These are phyloP conservation scores for Hypanus sabinus DNA, from an alignment of 2,113 vertebrate genomes.

Conservation along the genomic window DNA sequence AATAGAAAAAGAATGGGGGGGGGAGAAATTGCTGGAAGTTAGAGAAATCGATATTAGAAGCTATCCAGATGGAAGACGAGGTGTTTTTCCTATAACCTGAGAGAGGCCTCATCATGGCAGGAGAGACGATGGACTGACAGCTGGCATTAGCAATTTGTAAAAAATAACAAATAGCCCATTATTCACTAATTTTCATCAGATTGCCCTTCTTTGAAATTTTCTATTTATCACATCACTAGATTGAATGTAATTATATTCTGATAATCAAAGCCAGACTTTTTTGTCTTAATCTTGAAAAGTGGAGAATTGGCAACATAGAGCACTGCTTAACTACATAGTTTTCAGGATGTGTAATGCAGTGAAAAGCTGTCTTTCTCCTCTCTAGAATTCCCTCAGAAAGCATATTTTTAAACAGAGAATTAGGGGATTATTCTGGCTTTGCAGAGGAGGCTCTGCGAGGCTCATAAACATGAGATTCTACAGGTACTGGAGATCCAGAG, in stretches of 20 bases:
- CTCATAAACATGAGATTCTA: no score
- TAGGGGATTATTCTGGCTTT: background rate
- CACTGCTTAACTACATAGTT: background rate
- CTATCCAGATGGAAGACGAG: no score
- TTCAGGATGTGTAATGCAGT: background rate
- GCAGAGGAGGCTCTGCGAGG: no score
- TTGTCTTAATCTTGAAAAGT: background rate
- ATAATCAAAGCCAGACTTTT: background rate
- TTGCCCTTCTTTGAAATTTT: background rate
- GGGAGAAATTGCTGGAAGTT: no score
- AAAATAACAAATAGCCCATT: background rate
- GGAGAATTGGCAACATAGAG: background rate
- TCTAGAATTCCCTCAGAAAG: background rate
- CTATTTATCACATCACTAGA: background rate
- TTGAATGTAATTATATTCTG: constrained; percentile 2
- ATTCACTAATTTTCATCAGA: background rate
- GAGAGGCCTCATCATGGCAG: no score
- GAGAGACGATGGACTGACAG: background rate
- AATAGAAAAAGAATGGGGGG: no score
- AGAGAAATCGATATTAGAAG: no score
- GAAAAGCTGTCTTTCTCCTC: background rate
- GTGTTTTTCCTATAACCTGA: no score
- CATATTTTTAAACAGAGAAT: no score
- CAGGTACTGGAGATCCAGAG: no score
- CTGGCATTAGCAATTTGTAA: background rate